phyloP scores from a whole-genome alignment of 2,113 vertebrate genomes.

The Patagioenas fasciata region DNA sequence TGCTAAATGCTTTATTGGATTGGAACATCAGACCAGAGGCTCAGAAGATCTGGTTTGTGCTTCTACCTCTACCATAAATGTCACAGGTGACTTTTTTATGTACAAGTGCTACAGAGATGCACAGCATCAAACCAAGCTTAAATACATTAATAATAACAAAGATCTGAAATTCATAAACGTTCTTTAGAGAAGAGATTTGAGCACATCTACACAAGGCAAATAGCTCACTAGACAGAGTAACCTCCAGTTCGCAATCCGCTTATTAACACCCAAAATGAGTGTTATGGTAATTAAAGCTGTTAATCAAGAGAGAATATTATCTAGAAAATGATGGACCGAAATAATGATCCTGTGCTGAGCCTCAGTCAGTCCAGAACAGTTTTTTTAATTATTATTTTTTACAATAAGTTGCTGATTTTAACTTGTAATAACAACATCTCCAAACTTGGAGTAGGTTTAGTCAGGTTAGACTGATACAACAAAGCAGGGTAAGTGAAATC shows the following conservation, averaged over 20 bases:
- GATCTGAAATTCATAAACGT: neutral
- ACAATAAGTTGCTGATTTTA: neutral
- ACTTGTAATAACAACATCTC: neutral
- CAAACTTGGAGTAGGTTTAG: neutral
- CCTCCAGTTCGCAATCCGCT: neutral
- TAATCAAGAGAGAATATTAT: neutral
- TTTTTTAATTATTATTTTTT: neutral
- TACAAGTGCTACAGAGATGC: accelerated
- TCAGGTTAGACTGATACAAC: neutral
- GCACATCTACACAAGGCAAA: neutral
- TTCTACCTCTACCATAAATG: neutral
- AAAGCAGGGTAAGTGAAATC: slow-evolving; percentile 34
- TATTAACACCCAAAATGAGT: neutral
- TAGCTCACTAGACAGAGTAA: neutral
- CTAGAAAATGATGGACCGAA: neutral
- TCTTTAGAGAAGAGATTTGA: neutral
- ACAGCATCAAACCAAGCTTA: neutral
- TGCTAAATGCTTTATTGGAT: neutral
- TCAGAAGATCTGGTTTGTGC: neutral
- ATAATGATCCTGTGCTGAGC: neutral
- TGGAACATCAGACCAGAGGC: neutral
- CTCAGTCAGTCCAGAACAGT: neutral
- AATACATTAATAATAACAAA: accelerated
- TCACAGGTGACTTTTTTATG: neutral
- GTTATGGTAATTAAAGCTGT: neutral